Base-by-base conservation (phyloP, 2,797 vertebrate species). In the Coregonus sp. region DNA sequence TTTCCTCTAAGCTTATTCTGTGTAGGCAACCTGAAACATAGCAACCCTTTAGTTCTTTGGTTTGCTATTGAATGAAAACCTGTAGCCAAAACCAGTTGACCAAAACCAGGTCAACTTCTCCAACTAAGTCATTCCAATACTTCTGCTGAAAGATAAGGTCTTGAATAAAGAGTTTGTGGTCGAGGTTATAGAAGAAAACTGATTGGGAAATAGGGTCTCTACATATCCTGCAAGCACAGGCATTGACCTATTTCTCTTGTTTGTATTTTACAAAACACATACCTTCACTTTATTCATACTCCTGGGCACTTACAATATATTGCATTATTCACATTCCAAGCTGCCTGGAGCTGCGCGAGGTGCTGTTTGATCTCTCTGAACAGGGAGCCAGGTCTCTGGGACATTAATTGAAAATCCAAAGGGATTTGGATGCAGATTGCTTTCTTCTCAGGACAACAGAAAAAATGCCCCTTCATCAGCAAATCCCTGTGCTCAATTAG, bases 341-440 rank as follows among this genome's bases (percentile, higher is more conserved):
- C 78, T 75, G 73, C 81, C 75, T 74, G 83, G 82, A 76, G 70
- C 75, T 80, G 68, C 65, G 18, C 29, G n/a, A 78, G 70, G 72
- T 59, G 52, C 76, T 76, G 80, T 90, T 89, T 89, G 87, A 88
- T 90, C 88, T 83, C 77, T 78, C 82, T 78, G 75, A 78, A 80
- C 78, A 67, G 74, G 80, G 66, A 70, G 75, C 77, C 76, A 78
- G 74, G 79, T 82, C 84, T 79, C 68, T 31, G 82, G 65, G 74
- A 76, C 78, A 81, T 85, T 89, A 86, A 89, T 86, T 87, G 86
- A 88, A 91, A 86, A 81, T 77, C 82, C 40, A 77, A 75, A 81
- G 80, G 82, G 82, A 82, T 82, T 86, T 84, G 75, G 73, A 79
- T 82, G 73, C 72, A 74, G 80, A 85, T 78, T 88, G 80, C 77